Conservation (phyloP, 2,888 invertebrate genomes). For the Zele albiditarsus region DNA sequence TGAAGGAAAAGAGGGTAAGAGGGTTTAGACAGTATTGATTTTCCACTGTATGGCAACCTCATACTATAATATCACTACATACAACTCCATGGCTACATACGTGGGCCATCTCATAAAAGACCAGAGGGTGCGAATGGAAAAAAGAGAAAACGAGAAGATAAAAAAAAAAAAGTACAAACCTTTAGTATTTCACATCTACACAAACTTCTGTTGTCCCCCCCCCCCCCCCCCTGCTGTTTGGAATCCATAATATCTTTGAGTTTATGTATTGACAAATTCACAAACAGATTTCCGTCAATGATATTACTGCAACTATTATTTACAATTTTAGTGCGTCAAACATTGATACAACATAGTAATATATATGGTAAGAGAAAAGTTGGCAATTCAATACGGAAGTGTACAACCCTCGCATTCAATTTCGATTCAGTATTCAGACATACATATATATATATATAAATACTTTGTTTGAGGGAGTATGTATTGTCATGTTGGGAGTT, state of each 20-base stretch:
- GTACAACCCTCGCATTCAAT: too few relatives aligned
- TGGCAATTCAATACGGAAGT: too few relatives aligned
- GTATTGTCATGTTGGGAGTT: too few relatives aligned
- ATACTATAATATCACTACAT: constrained; percentile 58
- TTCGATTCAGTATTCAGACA: too few relatives aligned
- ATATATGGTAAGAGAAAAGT: not conserved
- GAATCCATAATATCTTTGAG: not conserved
- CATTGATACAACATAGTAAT: not conserved
- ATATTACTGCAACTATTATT: not conserved
- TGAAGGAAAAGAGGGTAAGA: constrained; percentile 36
- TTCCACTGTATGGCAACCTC: constrained; percentile 62
- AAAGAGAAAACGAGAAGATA: not conserved
- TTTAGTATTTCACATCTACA: not conserved
- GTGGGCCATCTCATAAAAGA: constrained; percentile 38
- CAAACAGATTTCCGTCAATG: not conserved
- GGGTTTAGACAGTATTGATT: constrained; percentile 68
- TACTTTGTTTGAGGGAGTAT: too few relatives aligned
- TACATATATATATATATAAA: too few relatives aligned
- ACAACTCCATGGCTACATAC: constrained; percentile 64
- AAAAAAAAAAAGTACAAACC: not conserved
- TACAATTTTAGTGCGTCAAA: not conserved
- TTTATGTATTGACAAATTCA: not conserved
- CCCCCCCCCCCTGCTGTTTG: not conserved
- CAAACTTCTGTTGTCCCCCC: not conserved
- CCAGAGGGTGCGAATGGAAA: not conserved